Percentiles rank a stretch among this genome's conserved stretches.
phyloP scores from a whole-genome alignment of 2,113 vertebrate genomes.

The Pipra filicauda region DNA sequence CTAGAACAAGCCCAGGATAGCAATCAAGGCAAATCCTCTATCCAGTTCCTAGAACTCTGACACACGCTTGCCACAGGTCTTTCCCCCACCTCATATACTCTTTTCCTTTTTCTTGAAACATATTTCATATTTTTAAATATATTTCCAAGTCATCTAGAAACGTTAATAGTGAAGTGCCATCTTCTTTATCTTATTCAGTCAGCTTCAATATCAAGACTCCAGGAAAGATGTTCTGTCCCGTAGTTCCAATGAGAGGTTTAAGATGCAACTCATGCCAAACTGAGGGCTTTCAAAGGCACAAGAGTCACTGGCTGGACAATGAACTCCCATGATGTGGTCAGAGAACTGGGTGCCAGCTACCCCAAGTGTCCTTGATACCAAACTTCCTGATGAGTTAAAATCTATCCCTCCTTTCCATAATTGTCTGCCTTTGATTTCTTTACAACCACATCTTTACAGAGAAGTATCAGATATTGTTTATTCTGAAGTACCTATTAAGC shows the following conservation, averaged over 20 bases:
- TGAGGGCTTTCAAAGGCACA: background rate
- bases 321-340: background rate
- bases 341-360: background rate
- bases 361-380: background rate
- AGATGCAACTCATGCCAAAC: background rate
- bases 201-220: background rate
- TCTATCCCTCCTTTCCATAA: background rate
- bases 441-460: background rate
- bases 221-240: background rate
- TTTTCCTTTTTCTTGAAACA: background rate
- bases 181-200: background rate
- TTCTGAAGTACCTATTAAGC: background rate
- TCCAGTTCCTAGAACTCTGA: background rate
- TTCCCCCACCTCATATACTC: background rate
- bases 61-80: background rate
- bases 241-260: background rate
- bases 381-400: background rate
- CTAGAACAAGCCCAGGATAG: background rate
- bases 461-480: background rate
- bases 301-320: background rate
- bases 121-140: background rate
- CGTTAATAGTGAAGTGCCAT: rapidly evolving
- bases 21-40: background rate
- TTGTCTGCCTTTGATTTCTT: background rate
- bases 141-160: background rate